Evolutionary conservation across 2,888 invertebrate genomes (phyloP).

Genomic region (Eilema sororculum): DNA sequence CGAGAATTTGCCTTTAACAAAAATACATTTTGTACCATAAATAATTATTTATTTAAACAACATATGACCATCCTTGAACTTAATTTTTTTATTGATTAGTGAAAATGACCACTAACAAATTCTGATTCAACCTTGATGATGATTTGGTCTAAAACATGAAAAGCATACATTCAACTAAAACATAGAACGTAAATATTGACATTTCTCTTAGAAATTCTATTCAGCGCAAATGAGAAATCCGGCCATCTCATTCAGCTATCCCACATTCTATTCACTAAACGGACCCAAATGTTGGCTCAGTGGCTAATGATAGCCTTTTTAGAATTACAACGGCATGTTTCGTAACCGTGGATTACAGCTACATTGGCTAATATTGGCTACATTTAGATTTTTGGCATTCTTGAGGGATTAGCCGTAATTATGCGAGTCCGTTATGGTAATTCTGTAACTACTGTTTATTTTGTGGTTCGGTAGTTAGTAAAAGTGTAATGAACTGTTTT

Average conservation of each 20-base stretch:
- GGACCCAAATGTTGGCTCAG: slow-evolving; percentile 46
- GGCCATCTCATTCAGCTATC: slow-evolving; percentile 16
- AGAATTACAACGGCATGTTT: slow-evolving; percentile 57
- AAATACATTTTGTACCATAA: too few species aligned
- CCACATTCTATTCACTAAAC: slow-evolving; percentile 46
- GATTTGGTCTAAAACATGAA: neutral
- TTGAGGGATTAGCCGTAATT: slow-evolving; percentile 44
- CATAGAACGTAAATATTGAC: neutral
- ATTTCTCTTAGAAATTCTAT: neutral
- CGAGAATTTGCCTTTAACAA: too few species aligned
- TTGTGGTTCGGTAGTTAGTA: slow-evolving; percentile 19
- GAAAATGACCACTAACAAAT: too few species aligned
- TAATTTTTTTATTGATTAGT: too few species aligned
- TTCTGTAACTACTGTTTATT: slow-evolving; percentile 33
- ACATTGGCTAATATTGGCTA: slow-evolving; percentile 23
- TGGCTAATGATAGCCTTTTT: slow-evolving; percentile 55
- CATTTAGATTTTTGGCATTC: slow-evolving; percentile 34
- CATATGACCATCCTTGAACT: too few species aligned
- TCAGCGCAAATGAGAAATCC: neutral
- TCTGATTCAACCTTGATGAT: too few species aligned
- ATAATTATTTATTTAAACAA: too few species aligned
- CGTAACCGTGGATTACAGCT: slow-evolving; percentile 19
- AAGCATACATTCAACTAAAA: neutral
- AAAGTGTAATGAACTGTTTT: slow-evolving; percentile 19
- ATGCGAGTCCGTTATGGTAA: slow-evolving; percentile 32